Percentiles rank a stretch among this genome's conserved stretches.
Conservation (phyloP, 2,888 invertebrate genomes). For the Anthrax anthrax region DNA sequence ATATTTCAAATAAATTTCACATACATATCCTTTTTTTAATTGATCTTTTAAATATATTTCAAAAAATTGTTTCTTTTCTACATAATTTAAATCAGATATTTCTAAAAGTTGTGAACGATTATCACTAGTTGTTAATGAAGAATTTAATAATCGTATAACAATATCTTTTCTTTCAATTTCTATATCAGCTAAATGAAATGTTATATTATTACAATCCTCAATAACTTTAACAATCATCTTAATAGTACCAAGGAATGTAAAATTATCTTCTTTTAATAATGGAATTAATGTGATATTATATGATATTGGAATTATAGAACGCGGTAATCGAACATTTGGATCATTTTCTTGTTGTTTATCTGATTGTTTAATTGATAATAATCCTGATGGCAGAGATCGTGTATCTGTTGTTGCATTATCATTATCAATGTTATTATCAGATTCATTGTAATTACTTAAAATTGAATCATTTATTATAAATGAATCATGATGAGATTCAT, state of each 20-base stretch:
- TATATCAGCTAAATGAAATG: slow-evolving; percentile 60
- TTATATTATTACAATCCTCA: slow-evolving; percentile 46
- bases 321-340: slow-evolving; percentile 55
- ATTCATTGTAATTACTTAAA: slow-evolving; percentile 6
- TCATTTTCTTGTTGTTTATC: slow-evolving; percentile 14
- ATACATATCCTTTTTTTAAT: slow-evolving; percentile 44
- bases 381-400: neutral
- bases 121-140: slow-evolving; percentile 6
- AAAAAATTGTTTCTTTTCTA: slow-evolving; percentile 52
- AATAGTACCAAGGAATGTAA: slow-evolving; percentile 61
- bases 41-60: slow-evolving; percentile 45
- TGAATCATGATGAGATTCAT: slow-evolving; percentile 6
- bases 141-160: slow-evolving; percentile 26
- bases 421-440: slow-evolving; percentile 14
- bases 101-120: slow-evolving; percentile 18
- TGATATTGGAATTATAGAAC: slow-evolving; percentile 47
- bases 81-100: slow-evolving; percentile 38
- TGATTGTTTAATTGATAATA: neutral
- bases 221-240: slow-evolving; percentile 47
- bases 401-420: slow-evolving; percentile 9
- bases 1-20: slow-evolving; percentile 54
- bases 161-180: slow-evolving; percentile 45
- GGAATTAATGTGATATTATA: slow-evolving; percentile 60
- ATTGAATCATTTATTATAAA: slow-evolving; percentile 2
- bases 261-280: slow-evolving; percentile 57